Base-by-base conservation (phyloP, 2,113 vertebrate species). In the Sminthopsis crassicaudata region DNA sequence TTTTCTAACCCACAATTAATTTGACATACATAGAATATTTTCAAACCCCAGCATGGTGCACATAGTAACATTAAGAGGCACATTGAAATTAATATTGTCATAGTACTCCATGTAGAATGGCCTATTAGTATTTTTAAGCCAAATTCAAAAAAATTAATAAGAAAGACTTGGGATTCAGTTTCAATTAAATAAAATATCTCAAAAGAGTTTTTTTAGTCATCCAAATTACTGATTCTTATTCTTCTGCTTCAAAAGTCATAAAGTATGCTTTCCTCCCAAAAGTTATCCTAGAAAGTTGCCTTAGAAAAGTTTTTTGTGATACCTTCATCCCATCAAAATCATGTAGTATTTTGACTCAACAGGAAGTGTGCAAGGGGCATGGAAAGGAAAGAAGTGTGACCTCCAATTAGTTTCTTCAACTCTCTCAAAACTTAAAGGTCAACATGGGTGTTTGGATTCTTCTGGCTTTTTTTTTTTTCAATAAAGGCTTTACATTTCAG, bases 351-450 rank as follows among this genome's bases (percentile, higher is more conserved):
- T 0, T 46, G 93, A 46, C 30, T 95, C 57, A 55, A 95, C 93
- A 97, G 96, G 95, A 94, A 42, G 89, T 94, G 89, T 95, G 36
- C 94, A 92, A 96, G 96, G 93, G 92, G 97, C 92, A 53, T 67
- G 96, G 91, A 57, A 93, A 88, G 88, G 94, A 96, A 94, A 96
- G 92, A 92, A 96, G 95, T 95, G 92, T 95, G 90, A 96, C 91
- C 96, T 95, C 90, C 48, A 22, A 89, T 97, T 96, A 97, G 84
- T 95, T 95, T 96, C 90, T 16, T 30, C 96, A 97, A 97, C 97
- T 96, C 96, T 91, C 97, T 91, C 94, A 94, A 96, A 97, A 91
- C n/a, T 84, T 26, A 97, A 96, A 97, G 97, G 96, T 97, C 97
- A 94, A 0, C 1, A 52, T 1, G 24, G 19, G 91, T 89, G 96